Conservation (phyloP, 2,113 vertebrate species). For the Saguinus midas region DNA sequence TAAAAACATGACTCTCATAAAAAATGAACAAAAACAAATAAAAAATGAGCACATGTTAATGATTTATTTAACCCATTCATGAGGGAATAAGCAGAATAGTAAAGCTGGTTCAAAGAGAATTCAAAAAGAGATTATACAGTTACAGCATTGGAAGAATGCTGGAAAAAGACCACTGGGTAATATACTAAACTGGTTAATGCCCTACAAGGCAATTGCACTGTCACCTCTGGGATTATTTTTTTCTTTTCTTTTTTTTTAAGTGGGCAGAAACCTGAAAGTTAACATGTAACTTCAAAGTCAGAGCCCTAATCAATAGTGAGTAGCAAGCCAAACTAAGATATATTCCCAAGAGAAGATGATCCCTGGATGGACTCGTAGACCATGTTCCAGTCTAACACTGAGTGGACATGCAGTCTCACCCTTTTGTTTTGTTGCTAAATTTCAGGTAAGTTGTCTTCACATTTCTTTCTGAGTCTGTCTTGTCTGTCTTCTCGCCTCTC, state of each 20-base stretch:
- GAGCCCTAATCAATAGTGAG: neutral
- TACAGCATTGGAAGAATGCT: neutral
- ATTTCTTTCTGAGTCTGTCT: neutral
- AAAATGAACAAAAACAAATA: neutral
- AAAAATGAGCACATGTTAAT: neutral
- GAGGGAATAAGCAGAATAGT: neutral
- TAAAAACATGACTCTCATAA: neutral
- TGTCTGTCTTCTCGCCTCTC: neutral
- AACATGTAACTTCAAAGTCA: neutral
- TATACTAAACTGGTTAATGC: neutral
- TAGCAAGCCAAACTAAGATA: neutral
- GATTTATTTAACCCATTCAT: neutral
- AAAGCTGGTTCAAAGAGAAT: neutral
- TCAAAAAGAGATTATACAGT: neutral
- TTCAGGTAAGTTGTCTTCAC: neutral
- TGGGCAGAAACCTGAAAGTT: neutral
- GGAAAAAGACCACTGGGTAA: neutral
- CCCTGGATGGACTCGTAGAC: too few relatives aligned
- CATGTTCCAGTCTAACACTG: accelerated
- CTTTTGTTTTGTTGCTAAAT: neutral
- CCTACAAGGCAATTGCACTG: neutral
- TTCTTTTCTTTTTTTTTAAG: neutral
- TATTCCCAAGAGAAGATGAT: neutral
- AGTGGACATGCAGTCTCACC: accelerated
- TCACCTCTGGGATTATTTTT: neutral